Percentiles rank a stretch among this genome's conserved stretches.
Conservation (phyloP, 2,113 vertebrate genomes). For the Potamarius usumacintae region DNA sequence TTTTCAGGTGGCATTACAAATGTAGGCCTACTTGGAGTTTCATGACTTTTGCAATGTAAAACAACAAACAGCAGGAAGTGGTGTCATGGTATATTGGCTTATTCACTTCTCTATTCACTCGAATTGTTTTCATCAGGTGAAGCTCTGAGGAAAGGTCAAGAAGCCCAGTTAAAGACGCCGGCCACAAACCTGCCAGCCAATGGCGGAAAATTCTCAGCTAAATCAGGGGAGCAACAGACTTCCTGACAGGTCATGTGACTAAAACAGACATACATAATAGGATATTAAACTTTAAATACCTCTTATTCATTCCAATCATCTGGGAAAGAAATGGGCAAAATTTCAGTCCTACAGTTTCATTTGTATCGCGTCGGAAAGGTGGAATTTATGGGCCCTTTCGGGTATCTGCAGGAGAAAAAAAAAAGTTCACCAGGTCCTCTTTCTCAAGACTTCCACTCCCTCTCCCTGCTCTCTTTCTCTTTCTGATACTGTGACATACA, state of each 20-base stretch:
- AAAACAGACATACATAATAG: slow-evolving; percentile 75
- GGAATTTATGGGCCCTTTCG: slow-evolving; percentile 71
- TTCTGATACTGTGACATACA: slow-evolving; percentile 68
- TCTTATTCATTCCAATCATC: slow-evolving; percentile 74
- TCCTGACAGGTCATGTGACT: slow-evolving; percentile 64
- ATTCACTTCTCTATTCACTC: neutral
- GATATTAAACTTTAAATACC: slow-evolving; percentile 78
- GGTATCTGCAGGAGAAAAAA: slow-evolving; percentile 62
- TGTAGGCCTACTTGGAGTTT: neutral
- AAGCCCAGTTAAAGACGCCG: neutral
- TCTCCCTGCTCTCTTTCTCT: slow-evolving; percentile 44
- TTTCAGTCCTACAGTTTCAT: slow-evolving; percentile 70
- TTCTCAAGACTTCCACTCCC: slow-evolving; percentile 43
- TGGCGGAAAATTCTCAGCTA: slow-evolving; percentile 24
- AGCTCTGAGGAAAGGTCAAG: neutral
- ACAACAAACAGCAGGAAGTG: neutral
- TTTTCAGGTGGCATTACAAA: slow-evolving; percentile 10
- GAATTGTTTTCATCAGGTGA: slow-evolving; percentile 13
- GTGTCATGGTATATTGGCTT: neutral
- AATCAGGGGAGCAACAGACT: slow-evolving; percentile 37
- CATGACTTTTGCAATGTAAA: neutral
- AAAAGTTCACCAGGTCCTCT: slow-evolving; percentile 63
- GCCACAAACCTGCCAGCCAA: neutral
- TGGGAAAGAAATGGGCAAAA: slow-evolving; percentile 68
- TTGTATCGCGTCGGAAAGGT: slow-evolving; percentile 70